Evolutionary conservation across 2,113 vertebrate species (phyloP), one percentile per base, ranked within the genome.

Genomic region (Heliornis fulica): DNA sequence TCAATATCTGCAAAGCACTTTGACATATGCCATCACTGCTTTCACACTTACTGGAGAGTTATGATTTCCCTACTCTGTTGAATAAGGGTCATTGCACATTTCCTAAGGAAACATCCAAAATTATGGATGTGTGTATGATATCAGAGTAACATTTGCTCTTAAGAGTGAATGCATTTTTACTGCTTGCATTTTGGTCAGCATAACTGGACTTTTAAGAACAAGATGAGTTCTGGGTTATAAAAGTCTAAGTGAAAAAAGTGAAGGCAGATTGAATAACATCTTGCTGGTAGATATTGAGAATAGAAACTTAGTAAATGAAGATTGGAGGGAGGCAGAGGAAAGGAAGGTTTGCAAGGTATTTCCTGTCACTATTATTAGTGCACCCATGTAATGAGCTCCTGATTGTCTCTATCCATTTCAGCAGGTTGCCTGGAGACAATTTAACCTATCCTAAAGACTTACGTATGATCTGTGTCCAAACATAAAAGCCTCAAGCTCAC

Each of bases 281-380:
- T 63, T 66, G 5, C 5, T 32, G 7, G 25, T 34, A 46, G 31
- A 72, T 41, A 38, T 68, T 34, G 19, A 71, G 56, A 84, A 40
- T 7, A 84, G 28, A 76, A 70, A 53, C 13, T 21, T 7, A 64
- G 34, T 59, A 12, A 84, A 84, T 41, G 5, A 70, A 29, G 4
- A 54, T 1, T 83, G 9, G 4, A 3, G 5, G 11, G 2, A 53
- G 21, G 10, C 2, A 4, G 5, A 4, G 19, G 29, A 78, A 5
- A 16, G 9, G 14, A 75, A 46, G 2, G 3, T 60, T 65, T 85
- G 72, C 61, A 78, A 75, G 17, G 1, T 69, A 65, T 77, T 95
- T 91, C 66, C 34, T 56, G 7, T n/a, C 61, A 16, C 4, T 77
- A 5, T 71, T 82, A 36, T 36, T 66, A 60, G 17, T 54, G 15